Evolutionary conservation across 2,113 vertebrate genomes (phyloP).

Genomic region (Semnopithecus entellus): DNA sequence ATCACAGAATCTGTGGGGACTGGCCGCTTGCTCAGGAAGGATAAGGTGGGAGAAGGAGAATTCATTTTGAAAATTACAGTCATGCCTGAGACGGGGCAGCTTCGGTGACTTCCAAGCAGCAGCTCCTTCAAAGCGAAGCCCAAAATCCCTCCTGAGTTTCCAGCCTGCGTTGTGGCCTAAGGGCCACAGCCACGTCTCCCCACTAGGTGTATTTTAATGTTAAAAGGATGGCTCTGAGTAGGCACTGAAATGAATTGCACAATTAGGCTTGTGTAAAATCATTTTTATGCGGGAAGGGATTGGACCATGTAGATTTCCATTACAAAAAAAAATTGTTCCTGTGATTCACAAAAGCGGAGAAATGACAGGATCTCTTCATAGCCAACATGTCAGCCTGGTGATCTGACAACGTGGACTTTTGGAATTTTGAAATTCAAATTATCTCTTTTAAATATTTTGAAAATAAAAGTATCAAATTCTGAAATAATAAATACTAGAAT

Average conservation of each 20-base stretch:
- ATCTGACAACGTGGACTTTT: not conserved
- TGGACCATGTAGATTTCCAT: not conserved
- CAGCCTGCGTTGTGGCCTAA: not conserved
- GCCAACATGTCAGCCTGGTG: not conserved
- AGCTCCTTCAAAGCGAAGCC: not conserved
- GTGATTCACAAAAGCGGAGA: not conserved
- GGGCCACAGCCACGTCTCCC: not conserved
- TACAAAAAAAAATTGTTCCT: not conserved
- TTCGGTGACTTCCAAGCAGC: not conserved
- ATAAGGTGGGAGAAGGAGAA: not conserved
- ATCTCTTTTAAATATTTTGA: constrained; percentile 33
- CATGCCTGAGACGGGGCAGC: not conserved
- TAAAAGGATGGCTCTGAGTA: not conserved
- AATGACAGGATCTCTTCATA: not conserved
- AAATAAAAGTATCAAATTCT: not conserved
- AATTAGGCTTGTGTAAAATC: not conserved
- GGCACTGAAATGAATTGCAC: not conserved
- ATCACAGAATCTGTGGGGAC: constrained; percentile 1
- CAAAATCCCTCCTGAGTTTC: not conserved
- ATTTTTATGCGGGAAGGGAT: not conserved
- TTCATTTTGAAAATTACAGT: constrained; percentile 53
- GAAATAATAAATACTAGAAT: not conserved
- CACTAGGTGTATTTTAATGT: not conserved
- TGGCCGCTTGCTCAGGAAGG: not conserved
- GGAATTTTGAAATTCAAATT: not conserved